Conservation (phyloP, 2,888 invertebrate species). For the Aromia moschata region DNA sequence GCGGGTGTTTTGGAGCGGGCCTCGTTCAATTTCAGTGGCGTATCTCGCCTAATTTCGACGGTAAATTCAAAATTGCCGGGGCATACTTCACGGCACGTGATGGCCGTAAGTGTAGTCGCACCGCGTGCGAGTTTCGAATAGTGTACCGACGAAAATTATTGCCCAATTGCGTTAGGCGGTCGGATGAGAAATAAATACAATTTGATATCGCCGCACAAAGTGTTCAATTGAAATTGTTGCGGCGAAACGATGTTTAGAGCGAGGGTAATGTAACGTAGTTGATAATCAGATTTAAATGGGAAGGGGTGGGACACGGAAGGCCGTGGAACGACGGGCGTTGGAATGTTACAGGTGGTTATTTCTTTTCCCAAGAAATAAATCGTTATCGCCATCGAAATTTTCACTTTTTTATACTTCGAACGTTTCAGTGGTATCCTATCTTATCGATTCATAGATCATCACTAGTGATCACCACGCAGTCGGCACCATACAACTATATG, state of each 20-base stretch:
- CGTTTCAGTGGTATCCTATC: slow-evolving; percentile 34
- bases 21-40: no score
- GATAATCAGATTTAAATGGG: slow-evolving; percentile 42
- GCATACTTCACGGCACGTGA: no score
- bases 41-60: no score
- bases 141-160: neutral
- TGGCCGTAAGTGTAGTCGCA: no score
- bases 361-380: slow-evolving; percentile 38
- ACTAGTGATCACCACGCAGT: no score
- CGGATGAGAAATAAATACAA: slow-evolving; percentile 19
- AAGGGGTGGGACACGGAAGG: slow-evolving; percentile 29
- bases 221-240: slow-evolving; percentile 22
- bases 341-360: slow-evolving; percentile 41
- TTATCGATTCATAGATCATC: no score
- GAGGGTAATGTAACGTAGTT: slow-evolving; percentile 40
- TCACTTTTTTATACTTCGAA: slow-evolving; percentile 35
- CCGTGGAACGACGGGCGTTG: slow-evolving; percentile 36
- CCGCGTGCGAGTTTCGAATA: no score
- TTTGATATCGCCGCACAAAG: slow-evolving; percentile 11
- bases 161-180: neutral
- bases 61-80: no score
- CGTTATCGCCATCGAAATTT: no score
- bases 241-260: slow-evolving; percentile 36
- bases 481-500: no score
- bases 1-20: no score